phyloP scores from a whole-genome alignment of 2,113 vertebrate species.

The Podiceps cristatus region DNA sequence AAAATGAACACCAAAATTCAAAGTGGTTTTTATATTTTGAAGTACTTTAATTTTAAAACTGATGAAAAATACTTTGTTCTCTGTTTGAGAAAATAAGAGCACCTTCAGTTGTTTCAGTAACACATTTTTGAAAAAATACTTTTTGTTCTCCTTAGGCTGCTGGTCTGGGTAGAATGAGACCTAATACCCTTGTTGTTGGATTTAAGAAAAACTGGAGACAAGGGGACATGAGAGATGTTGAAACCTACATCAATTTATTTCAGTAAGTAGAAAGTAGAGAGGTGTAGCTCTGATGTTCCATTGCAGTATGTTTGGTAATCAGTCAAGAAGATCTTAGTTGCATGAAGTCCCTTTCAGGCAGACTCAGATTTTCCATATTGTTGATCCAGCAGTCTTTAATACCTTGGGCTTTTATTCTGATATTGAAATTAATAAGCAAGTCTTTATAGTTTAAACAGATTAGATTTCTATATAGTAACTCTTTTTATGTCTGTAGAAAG shows the following conservation, averaged over 20 bases:
- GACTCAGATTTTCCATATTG: neutral
- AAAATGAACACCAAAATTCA: neutral
- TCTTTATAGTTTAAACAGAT: neutral
- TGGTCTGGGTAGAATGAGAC: conserved; percentile 93
- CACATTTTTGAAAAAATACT: neutral
- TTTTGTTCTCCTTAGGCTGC: conserved; percentile 82
- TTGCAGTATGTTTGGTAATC: neutral
- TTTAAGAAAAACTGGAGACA: conserved; percentile 97
- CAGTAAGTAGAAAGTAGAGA: conserved; percentile 84
- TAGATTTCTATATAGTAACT: neutral
- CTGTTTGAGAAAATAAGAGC: neutral
- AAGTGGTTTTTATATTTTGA: neutral
- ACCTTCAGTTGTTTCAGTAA: neutral
- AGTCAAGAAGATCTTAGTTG: neutral
- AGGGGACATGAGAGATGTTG: conserved; percentile 93
- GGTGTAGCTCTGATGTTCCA: fast-evolving
- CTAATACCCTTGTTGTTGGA: conserved; percentile 94
- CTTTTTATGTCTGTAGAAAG: neutral
- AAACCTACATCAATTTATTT: conserved; percentile 94
- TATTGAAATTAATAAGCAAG: neutral
- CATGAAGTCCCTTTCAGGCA: neutral
- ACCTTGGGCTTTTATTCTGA: neutral
- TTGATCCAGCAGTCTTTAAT: neutral
- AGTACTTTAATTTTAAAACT: neutral
- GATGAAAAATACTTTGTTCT: neutral